Percentiles rank a stretch among this genome's conserved stretches.
phyloP scores from a whole-genome alignment of 2,113 vertebrate species.

The Rhadina sibilatrix region DNA sequence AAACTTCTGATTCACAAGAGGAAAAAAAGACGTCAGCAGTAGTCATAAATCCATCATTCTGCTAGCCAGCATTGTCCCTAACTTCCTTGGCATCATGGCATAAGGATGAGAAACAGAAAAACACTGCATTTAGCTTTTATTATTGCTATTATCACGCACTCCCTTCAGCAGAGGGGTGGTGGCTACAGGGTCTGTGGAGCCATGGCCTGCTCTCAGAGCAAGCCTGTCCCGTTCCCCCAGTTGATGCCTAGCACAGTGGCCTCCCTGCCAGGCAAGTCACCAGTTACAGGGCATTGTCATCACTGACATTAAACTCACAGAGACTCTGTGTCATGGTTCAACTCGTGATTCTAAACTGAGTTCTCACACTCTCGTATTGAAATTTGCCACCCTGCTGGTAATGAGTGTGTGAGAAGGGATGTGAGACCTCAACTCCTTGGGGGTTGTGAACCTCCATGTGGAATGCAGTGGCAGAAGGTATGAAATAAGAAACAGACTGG shows the following conservation, averaged over 20 bases:
- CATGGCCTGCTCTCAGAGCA: background rate
- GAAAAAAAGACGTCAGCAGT: background rate
- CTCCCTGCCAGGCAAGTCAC: background rate
- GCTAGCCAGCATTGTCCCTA: background rate
- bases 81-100: background rate
- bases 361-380: background rate
- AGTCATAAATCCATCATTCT: slow-evolving; percentile 31
- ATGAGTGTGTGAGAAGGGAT: rapidly evolving
- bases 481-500: background rate
- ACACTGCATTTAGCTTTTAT: background rate
- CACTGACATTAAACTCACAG: background rate
- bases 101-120: background rate
- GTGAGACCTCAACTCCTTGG: background rate
- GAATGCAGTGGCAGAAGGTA: background rate
- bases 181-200: background rate
- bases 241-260: rapidly evolving
- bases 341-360: background rate
- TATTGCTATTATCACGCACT: background rate
- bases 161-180: background rate
- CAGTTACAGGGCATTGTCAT: background rate
- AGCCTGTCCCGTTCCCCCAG: background rate
- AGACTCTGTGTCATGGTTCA: background rate
- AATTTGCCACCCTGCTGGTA: background rate
- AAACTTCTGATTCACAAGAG: slow-evolving; percentile 16
- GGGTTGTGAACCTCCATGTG: background rate